A percentile compares a stretch with the other conserved stretches of the same genome.
These are phyloP conservation scores for Molorchus minor DNA, from an alignment of 2,888 invertebrate genomes.

Conservation along the genomic window DNA sequence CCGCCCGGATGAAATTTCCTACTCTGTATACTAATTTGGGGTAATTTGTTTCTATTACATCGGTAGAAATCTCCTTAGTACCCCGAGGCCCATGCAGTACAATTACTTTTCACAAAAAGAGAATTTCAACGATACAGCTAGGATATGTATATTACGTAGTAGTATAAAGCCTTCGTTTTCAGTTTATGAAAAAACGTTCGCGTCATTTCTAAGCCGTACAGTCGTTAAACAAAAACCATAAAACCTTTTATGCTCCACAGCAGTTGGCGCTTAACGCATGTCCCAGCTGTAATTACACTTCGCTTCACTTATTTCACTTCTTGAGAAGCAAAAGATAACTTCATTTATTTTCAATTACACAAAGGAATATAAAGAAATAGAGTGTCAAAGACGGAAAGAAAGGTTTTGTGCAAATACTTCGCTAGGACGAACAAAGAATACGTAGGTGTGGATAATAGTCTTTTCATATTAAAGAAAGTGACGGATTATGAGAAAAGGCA, in stretches of 20 bases:
- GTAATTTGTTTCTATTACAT: no score
- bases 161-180: neutral
- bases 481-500: no score
- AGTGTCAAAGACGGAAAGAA: neutral
- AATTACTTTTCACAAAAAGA: no score
- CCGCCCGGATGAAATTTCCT: no score
- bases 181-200: neutral
- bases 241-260: conserved; percentile 6
- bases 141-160: no score
- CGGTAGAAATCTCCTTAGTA: no score
- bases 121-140: no score
- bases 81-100: no score
- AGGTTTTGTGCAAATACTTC: neutral
- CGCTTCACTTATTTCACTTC: neutral
- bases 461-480: neutral
- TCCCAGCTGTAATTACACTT: conserved; percentile 9
- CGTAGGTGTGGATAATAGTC: neutral
- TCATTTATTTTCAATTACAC: neutral
- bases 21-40: no score
- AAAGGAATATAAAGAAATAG: conserved; percentile 1
- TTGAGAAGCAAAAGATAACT: neutral
- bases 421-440: no score
- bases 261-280: conserved; percentile 4
- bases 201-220: neutral
- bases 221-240: conserved; percentile 16